These are phyloP conservation scores for Nycticebus coucang DNA, from an alignment of 2,113 vertebrate genomes.

Conservation along the genomic window DNA sequence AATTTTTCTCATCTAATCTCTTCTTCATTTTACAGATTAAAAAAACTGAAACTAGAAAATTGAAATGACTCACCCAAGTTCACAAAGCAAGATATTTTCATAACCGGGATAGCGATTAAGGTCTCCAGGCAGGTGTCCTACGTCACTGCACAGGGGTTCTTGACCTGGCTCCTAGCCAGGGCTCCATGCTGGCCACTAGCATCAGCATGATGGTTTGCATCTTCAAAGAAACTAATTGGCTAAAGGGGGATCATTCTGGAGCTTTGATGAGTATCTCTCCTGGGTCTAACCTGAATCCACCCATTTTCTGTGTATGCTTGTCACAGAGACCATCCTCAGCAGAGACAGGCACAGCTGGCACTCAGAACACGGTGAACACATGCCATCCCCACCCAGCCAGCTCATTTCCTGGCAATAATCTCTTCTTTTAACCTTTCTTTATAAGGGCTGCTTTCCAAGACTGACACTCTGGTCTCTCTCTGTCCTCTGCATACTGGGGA, in stretches of 20 bases:
- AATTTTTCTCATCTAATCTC: not conserved
- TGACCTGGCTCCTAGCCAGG: not conserved
- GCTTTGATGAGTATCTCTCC: not conserved
- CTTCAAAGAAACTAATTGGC: not conserved
- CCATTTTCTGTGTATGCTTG: not conserved
- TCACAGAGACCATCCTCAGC: not conserved
- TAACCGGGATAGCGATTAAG: not conserved
- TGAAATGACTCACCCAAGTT: not conserved
- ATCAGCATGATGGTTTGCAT: not conserved
- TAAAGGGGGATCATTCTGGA: not conserved
- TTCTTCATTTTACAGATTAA: conserved; percentile 43
- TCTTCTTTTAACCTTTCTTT: not conserved
- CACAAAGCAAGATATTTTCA: not conserved
- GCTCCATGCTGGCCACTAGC: not conserved
- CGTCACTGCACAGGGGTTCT: accelerated
- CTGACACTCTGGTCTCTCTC: not conserved
- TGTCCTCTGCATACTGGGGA: not conserved
- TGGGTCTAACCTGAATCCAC: not conserved
- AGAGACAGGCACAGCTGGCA: not conserved
- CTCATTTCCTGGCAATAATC: not conserved
- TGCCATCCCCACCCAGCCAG: not conserved
- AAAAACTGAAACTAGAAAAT: not conserved
- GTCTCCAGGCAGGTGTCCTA: not conserved
- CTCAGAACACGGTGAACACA: accelerated
- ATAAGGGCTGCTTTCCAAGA: not conserved